Base-by-base conservation (phyloP, 2,888 invertebrate genomes). In the Cataglyphis rosenhaueri region DNA sequence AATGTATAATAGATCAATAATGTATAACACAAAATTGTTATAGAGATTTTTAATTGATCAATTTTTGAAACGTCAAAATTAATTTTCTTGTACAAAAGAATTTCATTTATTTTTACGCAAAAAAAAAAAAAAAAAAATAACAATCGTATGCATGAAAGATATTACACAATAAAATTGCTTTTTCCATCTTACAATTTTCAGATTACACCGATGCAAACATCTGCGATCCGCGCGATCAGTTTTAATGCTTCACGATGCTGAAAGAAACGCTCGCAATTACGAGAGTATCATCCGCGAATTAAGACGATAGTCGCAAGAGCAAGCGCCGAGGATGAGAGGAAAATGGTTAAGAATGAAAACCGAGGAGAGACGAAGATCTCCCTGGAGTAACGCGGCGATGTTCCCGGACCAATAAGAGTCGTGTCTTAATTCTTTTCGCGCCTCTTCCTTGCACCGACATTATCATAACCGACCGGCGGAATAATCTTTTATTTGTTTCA, bases 401-500 rank as follows among this genome's bases (percentile, higher is more conserved):
- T 52, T 55, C 41, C 59, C 55, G 57, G 21, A 38, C 73, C 82
- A 82, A 83, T 79, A 83, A 71, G 70, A 81, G 70, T 68, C 44
- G 29, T 78, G 82, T 91, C 90, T 92, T 91, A 91, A 92, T 91
- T 91, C 89, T 87, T 87, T 88, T 65, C 78, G 48, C 68, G 61
- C 35, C 70, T 35, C 71, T 61, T 44, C 79, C 65, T 59, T 66
- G 74, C 84, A 78, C 81, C 85, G 59, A 85, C 87, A 92, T 92
- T 90, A 92, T 86, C 91, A 92, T 92, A 92, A 91, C 90, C 89
- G 87, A 88, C 87, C 83, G 59, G 66, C 62, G 81, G 57, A 68
- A 88, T 90, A 89, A 92, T 92, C 89, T 91, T 91, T 91, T 92
- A 91, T 91, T 89, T 88, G 85, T 84, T 75, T 83, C 64, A 32